Conservation (phyloP, 2,888 invertebrate genomes). For the Myopa testacea region DNA sequence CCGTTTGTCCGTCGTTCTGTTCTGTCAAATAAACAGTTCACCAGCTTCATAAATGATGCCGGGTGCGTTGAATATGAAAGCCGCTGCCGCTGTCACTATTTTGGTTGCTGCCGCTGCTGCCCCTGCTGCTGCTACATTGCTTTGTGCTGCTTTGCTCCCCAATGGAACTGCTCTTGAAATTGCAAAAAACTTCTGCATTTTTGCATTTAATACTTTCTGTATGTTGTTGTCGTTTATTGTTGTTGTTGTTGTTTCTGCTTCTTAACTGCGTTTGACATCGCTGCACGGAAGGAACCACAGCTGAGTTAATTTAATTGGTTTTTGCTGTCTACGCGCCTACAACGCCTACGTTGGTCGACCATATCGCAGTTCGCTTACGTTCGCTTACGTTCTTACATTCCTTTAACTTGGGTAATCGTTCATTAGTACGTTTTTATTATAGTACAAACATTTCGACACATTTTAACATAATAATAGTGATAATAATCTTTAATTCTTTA, state of each 20-base stretch:
- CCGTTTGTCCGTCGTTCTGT: neutral
- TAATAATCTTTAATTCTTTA: too few species aligned
- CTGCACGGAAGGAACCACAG: constrained; percentile 66
- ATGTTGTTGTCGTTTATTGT: neutral
- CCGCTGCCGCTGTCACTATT: neutral
- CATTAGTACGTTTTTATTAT: neutral
- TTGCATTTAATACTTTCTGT: neutral
- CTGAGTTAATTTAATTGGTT: constrained; percentile 67
- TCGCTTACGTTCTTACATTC: neutral
- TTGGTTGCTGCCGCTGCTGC: neutral
- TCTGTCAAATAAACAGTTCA: neutral
- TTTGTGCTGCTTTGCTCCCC: neutral
- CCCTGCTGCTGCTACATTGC: neutral
- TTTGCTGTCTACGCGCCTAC: constrained; percentile 57
- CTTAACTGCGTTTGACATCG: constrained; percentile 53
- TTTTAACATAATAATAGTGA: neutral
- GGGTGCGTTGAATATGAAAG: constrained; percentile 20
- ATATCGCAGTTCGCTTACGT: neutral
- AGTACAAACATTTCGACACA: constrained; percentile 9
- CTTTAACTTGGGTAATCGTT: neutral
- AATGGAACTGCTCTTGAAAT: constrained; percentile 33
- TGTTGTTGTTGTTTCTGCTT: constrained; percentile 20
- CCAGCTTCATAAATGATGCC: constrained; percentile 22
- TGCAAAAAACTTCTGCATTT: constrained; percentile 5
- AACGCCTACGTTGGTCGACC: neutral